A percentile compares a stretch with the other conserved stretches of the same genome.
These are phyloP conservation scores for Scrobipalpa atriplicella DNA, from an alignment of 2,888 invertebrate genomes.

Conservation along the genomic window DNA sequence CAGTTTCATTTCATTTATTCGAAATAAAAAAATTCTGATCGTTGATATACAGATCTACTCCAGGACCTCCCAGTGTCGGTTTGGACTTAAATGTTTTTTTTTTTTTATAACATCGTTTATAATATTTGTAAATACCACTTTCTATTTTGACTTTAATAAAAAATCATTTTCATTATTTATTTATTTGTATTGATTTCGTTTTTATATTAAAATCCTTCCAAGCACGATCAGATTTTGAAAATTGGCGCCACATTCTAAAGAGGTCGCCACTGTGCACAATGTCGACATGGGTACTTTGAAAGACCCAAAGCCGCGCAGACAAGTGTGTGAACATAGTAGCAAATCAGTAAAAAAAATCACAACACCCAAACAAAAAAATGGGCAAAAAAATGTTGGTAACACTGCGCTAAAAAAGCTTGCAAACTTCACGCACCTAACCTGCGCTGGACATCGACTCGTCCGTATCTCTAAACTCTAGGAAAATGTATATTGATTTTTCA, in stretches of 20 bases:
- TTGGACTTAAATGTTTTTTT: no score
- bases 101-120: no score
- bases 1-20: no score
- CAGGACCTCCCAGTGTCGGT: no score
- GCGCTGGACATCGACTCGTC: constrained; percentile 84
- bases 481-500: constrained; percentile 84
- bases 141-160: no score
- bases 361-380: constrained; percentile 81
- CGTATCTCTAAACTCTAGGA: constrained; percentile 80
- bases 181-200: no score
- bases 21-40: no score
- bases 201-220: no score
- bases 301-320: constrained; percentile 64
- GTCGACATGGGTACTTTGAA: constrained; percentile 57
- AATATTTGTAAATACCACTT: no score
- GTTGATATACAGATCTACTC: no score
- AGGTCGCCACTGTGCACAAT: constrained; percentile 54
- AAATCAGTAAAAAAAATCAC: constrained; percentile 81
- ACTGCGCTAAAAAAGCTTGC: constrained; percentile 84
- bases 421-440: constrained; percentile 84
- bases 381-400: constrained; percentile 83
- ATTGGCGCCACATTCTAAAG: constrained; percentile 30
- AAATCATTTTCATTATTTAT: no score
- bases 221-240: constrained; percentile 25
- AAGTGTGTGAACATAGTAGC: constrained; percentile 65